phyloP scores from a whole-genome alignment of 2,113 vertebrate genomes.

The Alexandromys fortis region DNA sequence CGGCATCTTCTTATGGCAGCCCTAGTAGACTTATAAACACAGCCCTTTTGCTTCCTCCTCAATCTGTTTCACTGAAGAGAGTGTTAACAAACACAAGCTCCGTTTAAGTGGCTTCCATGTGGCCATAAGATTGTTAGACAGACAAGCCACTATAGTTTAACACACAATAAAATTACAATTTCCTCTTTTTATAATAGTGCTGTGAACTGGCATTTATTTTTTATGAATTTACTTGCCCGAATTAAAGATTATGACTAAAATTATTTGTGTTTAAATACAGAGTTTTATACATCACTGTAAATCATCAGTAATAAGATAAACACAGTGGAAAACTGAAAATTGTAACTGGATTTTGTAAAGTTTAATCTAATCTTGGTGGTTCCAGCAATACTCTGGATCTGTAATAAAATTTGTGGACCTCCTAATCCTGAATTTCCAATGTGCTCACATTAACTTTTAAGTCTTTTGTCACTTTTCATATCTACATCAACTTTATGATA shows the following conservation, averaged over 20 bases:
- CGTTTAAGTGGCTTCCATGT: not conserved
- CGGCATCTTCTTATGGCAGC: not conserved
- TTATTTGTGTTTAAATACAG: not conserved
- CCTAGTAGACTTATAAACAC: not conserved
- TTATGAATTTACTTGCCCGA: not conserved
- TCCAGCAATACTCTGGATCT: not conserved
- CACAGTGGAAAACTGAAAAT: not conserved
- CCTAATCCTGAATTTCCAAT: not conserved
- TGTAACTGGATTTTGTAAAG: not conserved
- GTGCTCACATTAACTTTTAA: not conserved
- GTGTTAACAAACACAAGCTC: not conserved
- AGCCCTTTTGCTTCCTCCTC: not conserved
- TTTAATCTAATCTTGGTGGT: not conserved
- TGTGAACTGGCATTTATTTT: not conserved
- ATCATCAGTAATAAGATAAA: not conserved
- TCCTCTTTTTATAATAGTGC: not conserved
- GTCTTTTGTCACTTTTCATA: not conserved
- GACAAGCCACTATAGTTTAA: not conserved
- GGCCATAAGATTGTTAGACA: not conserved
- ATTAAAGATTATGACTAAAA: not conserved
- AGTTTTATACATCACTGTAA: not conserved
- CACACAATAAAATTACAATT: not conserved
- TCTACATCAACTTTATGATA: not conserved
- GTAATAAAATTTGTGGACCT: not conserved
- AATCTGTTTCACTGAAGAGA: not conserved